Evolutionary conservation across 2,888 invertebrate genomes (phyloP).

Genomic region (Phaonia tiefii): DNA sequence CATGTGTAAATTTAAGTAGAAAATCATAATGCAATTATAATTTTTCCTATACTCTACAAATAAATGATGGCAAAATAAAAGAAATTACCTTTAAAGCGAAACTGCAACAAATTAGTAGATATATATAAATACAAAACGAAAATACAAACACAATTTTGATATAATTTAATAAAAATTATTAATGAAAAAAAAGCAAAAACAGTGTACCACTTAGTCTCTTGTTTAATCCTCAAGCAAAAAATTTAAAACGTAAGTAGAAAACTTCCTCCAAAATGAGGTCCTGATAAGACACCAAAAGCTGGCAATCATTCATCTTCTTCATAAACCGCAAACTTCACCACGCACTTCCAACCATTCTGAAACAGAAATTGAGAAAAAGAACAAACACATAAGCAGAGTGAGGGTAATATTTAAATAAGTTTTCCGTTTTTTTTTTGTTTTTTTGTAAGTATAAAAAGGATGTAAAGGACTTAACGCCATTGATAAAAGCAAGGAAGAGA

Average conservation of each 20-base stretch:
- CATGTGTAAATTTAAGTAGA: constrained; percentile 37
- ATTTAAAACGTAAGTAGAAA: neutral
- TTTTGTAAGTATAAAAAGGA: neutral
- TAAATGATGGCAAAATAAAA: constrained; percentile 8
- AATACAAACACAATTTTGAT: constrained; percentile 60
- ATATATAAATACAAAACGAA: neutral
- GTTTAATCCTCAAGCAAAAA: neutral
- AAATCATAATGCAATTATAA: constrained; percentile 16
- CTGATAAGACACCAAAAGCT: neutral
- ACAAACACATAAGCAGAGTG: constrained; percentile 14
- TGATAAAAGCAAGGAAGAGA: constrained; percentile 49
- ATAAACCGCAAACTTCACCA: constrained; percentile 69
- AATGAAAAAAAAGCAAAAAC: constrained; percentile 34
- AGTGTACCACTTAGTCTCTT: neutral
- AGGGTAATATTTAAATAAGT: constrained; percentile 20
- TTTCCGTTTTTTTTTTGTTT: neutral
- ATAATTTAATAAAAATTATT: constrained; percentile 66
- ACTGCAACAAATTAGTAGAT: constrained; percentile 20
- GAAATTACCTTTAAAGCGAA: no score
- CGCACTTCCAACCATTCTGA: constrained; percentile 68
- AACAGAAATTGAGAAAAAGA: neutral
- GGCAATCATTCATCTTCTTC: constrained; percentile 44
- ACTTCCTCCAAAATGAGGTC: neutral
- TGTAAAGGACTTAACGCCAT: neutral
- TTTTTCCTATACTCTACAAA: neutral